Base-by-base conservation (phyloP, 1,140 invertebrate species). In the Vollenhovia emeryi region DNA sequence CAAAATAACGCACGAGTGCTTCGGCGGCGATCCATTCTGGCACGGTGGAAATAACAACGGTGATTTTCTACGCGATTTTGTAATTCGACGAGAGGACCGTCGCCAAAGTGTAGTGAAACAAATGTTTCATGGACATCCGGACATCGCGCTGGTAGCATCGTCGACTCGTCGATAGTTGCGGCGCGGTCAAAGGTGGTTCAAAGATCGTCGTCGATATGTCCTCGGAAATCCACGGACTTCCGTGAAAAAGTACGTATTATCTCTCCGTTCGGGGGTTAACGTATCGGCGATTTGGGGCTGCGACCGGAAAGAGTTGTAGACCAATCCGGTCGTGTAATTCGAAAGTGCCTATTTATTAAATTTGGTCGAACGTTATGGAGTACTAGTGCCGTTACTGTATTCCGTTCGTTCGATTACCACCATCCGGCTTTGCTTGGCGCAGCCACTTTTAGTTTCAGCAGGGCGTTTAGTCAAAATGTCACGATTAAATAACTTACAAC, bases 171-270 rank as follows among this genome's bases (percentile, higher is more conserved):
- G 52, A 76, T 69, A 87, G 55, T 85, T 59, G 52, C 36, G 79
- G 50, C 50, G 86, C 78, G 64, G 85, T 88, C 89, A 78, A 89
- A 89, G 85, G 84, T 79, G 78, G 15, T 74, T 62, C 69, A 64
- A 80, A 84, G 84, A 88, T 82, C 57, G 55, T 87, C 85, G 87
- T 87, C 90, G 84, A 89, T 90, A 89, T 91, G 84, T 88, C 86
- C 76, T 57, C 85, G 88, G 78, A 87, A 87, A 86, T 89, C 82
- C 78, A 83, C 82, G 80, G 88, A 84, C 87, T 89, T 18, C 66
- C 89, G 89, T 91, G 87, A 90, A 89, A 90, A 89, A 90, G 89
- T 90, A 89, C 76, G 89, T 87, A 89, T 89, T 89, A 89, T 89
- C 85, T 78, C 9, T 24, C n/a, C 43, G 36, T 21, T 27, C 27